Evolutionary conservation across 2,113 vertebrate genomes (phyloP), one percentile per base, ranked within the genome.

Genomic region (Ochotona curzoniae): DNA sequence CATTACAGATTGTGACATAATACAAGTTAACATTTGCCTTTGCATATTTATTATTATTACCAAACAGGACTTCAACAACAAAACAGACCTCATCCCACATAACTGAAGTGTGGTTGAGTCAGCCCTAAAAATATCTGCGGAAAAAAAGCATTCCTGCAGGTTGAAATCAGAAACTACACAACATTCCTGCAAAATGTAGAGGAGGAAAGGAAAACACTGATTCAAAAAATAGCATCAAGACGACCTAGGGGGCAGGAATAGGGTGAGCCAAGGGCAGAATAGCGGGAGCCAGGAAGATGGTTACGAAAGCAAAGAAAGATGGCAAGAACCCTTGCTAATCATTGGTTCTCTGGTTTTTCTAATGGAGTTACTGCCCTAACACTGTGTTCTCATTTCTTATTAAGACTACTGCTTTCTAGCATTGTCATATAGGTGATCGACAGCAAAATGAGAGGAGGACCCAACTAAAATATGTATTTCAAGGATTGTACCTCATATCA

Each of bases 1-100:
- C 94, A 74, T 96, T 87, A 95, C 23, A 92, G 70, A 47, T 69
- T 89, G 89, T 96, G 92, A 97, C 0, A 1, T 57, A 95, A 94
- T 38, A 3, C 21, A 91, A 88, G 90, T 94, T 94, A 92, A 90
- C 26, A 73, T 21, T 17, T 78, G 32, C 79, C 94, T 89, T 96
- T 81, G 54, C 20, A 94, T 80, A 73, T 83, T 32, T 15, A 26
- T 47, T 8, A 47, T 94, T 91, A 82, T 70, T 60, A 93, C 66
- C 69, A 94, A 64, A 23, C 93, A 96, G 89, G 75, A 95, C 23
- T 60, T 26, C 35, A 12, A 49, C 51, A 44, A 75, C 67, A 69
- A 82, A 28, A 70, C 21, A 63, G 15, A 30, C 30, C 25, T n/a
- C 10, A 61, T 23, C 35, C 20, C 25, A 25, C 71, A 69, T 12